Base-by-base conservation (phyloP, 1,140 invertebrate genomes). In the Cotesia typhae region DNA sequence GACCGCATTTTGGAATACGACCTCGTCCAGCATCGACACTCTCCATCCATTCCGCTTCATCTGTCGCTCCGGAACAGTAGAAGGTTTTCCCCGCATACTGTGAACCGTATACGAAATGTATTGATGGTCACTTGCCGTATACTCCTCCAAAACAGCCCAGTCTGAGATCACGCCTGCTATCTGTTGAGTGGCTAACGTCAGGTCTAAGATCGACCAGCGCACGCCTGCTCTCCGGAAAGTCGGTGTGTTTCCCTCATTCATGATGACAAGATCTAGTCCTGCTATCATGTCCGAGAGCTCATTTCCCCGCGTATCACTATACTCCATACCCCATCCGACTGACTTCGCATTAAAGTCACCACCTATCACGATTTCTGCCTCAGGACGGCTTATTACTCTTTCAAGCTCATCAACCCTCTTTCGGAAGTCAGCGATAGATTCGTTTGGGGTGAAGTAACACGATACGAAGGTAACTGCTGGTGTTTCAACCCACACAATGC, bases 371-470 rank as follows among this genome's bases (percentile, higher is more conserved):
- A 1, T 55, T 2, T 55, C 52, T 17, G 1, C 52, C 10, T 55
- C 52, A 55, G 3, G 52, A 55, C 3, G 4, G 14, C 52, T 1
- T 1, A 55, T 0, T 12, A 55, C 14, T 55, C 52, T 0, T 17
- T 55, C 52, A 12, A 55, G 52, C 1, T 55, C 52, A 1, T 55
- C 14, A 4, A 55, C 52, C 52, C 52, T 55, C 52, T 55, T 41
- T 41, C 38, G 38, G 38, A 41, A 41, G 1, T 41, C 1, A n/a
- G 12, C n/a, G 1, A 77, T 76, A 28, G 14, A 12, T 5, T 74
- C 65, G 53, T 76, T 77, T 0, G 70, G 74, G 4, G 76, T 67
- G 55, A 76, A 66, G 53, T 77, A 77, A 68, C 70, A 74, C 59
- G 67, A 72, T 6, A 70, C 41, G 17, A 57, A 68, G 1, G 66